phyloP scores from a whole-genome alignment of 1,140 invertebrate genomes.

The Achatina immaculata region DNA sequence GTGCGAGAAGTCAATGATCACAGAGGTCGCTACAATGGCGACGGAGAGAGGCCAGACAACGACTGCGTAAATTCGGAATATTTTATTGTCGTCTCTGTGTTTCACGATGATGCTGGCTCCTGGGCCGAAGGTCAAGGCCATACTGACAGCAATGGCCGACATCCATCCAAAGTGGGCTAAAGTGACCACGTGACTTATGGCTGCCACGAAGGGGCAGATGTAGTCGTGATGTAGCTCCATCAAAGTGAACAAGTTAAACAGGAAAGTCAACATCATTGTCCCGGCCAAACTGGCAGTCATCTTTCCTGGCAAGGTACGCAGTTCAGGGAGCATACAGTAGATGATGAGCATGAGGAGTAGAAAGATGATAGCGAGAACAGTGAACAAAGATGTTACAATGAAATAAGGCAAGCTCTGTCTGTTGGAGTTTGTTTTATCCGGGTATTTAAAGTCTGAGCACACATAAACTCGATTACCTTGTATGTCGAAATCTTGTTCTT shows the following conservation, averaged over 20 bases:
- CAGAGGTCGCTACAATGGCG: neutral
- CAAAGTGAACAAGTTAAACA: neutral
- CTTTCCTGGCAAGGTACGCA: neutral
- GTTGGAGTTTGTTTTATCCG: neutral
- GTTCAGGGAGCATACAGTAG: neutral
- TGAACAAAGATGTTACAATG: neutral
- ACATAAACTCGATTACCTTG: neutral
- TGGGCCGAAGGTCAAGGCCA: conserved; percentile 4
- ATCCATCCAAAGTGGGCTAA: conserved; percentile 10
- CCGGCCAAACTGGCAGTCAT: neutral
- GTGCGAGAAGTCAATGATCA: neutral
- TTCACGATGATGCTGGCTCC: neutral
- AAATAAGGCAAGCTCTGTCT: neutral
- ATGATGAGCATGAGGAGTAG: neutral
- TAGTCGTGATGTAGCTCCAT: neutral
- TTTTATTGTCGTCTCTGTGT: no score
- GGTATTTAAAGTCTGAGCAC: neutral
- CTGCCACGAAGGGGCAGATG: conserved; percentile 3
- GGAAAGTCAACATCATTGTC: conserved; percentile 9
- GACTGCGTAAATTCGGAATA: neutral
- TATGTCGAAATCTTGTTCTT: neutral
- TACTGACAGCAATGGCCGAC: neutral
- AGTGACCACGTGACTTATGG: neutral
- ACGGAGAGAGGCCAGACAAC: neutral
- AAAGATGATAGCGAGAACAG: neutral